phyloP scores from a whole-genome alignment of 2,797 vertebrate species.

The Oreochromis grahami region DNA sequence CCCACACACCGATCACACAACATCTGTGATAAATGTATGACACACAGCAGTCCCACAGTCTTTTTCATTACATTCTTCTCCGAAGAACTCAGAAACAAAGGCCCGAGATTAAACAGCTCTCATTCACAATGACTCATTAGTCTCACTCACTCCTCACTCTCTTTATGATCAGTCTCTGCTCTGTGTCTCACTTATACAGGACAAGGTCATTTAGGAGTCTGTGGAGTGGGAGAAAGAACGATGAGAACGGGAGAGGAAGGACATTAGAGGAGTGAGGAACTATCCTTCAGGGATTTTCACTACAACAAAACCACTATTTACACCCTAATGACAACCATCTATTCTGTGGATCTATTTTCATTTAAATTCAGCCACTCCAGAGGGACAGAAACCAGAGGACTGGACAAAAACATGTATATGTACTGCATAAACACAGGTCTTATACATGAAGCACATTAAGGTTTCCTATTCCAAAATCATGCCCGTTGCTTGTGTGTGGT shows the following conservation, averaged over 20 bases:
- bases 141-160: conserved; percentile 35
- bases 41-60: conserved; percentile 5
- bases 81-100: conserved; percentile 57
- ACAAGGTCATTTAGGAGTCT: conserved; percentile 64
- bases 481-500: conserved; percentile 35
- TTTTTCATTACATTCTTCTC: conserved; percentile 51
- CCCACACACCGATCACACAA: neutral
- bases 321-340: conserved; percentile 10
- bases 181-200: conserved; percentile 42
- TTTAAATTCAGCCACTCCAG: conserved; percentile 1
- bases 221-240: conserved; percentile 10
- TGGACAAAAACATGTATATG: neutral
- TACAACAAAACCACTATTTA: conserved; percentile 2
- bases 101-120: conserved; percentile 61
- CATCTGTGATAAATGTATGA: conserved; percentile 47
- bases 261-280: conserved; percentile 11
- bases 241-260: conserved; percentile 1
- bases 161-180: conserved; percentile 35
- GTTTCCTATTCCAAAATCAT: conserved; percentile 25
- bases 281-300: conserved; percentile 31
- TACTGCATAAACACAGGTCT: neutral
- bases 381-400: neutral
- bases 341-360: conserved; percentile 20
- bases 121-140: conserved; percentile 61
- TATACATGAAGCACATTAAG: conserved; percentile 10